Evolutionary conservation across 2,888 invertebrate genomes (phyloP).

Genomic region (Pocota personata): DNA sequence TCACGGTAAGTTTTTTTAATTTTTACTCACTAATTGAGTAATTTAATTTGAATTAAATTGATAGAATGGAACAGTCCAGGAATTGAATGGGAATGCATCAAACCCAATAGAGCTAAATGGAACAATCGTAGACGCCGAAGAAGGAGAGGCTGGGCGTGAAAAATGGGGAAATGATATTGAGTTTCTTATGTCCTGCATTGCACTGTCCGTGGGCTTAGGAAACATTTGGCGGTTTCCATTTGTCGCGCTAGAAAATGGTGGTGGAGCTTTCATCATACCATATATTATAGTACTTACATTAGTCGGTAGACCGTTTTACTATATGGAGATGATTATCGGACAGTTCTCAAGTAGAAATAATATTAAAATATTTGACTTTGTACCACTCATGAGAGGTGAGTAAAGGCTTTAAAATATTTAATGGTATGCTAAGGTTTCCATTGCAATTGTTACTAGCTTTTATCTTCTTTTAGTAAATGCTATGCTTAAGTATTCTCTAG

Average conservation of each 20-base stretch:
- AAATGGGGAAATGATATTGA: conserved; percentile 86
- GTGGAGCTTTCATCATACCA: conserved; percentile 87
- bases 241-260: conserved; percentile 87
- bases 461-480: too few relatives aligned
- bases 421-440: neutral
- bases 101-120: neutral
- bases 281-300: conserved; percentile 86
- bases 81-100: neutral
- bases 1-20: conserved; percentile 7
- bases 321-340: conserved; percentile 88
- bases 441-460: neutral
- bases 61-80: conserved; percentile 10
- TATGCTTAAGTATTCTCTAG: too few relatives aligned
- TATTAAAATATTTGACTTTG: conserved; percentile 86
- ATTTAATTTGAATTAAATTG: neutral
- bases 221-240: conserved; percentile 88
- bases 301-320: conserved; percentile 88
- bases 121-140: neutral
- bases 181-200: conserved; percentile 86
- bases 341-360: conserved; percentile 89
- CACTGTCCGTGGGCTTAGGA: conserved; percentile 86
- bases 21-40: too few relatives aligned
- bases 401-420: neutral
- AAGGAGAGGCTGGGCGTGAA: conserved; percentile 75
- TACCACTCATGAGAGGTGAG: conserved; percentile 86